These are phyloP conservation scores for Hyla sarda DNA, from an alignment of 2,113 vertebrate species.

Conservation along the genomic window DNA sequence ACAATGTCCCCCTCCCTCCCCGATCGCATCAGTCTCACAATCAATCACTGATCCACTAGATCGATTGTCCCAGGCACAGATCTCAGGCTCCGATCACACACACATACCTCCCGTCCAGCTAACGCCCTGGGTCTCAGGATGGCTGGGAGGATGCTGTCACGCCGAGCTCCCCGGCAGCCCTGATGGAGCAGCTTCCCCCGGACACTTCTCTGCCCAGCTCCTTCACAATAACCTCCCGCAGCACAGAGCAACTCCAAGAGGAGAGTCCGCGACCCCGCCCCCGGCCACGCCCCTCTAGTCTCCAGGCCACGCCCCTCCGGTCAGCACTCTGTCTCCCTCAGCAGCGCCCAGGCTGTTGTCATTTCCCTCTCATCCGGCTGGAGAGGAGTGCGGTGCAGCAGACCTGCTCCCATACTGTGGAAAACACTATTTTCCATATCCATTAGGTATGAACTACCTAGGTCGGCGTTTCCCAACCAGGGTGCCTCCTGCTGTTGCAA, in stretches of 20 bases:
- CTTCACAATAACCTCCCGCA: slow-evolving; percentile 37
- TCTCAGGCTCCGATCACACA: not conserved
- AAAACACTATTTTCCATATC: too few relatives aligned
- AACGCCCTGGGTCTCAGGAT: slow-evolving; percentile 19
- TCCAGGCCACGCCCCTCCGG: not conserved
- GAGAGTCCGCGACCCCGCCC: not conserved
- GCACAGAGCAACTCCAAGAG: not conserved
- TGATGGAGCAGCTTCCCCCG: slow-evolving; percentile 3
- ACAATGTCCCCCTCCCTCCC: not conserved
- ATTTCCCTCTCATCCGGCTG: too few relatives aligned
- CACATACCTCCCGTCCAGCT: slow-evolving; percentile 37
- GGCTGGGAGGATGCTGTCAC: not conserved
- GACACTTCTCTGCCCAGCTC: slow-evolving; percentile 24
- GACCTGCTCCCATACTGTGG: too few relatives aligned
- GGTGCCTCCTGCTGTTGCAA: too few relatives aligned
- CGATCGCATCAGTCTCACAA: not conserved
- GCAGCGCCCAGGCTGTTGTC: not conserved
- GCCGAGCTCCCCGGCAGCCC: not conserved
- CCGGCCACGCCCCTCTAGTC: not conserved
- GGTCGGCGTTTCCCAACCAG: too few relatives aligned
- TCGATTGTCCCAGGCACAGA: too few relatives aligned
- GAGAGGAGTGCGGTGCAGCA: too few relatives aligned
- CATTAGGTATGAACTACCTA: too few relatives aligned
- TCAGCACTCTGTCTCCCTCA: not conserved
- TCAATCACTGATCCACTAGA: not conserved